Base-by-base conservation (phyloP, 2,888 invertebrate species). In the Pyrochroa serraticornis region DNA sequence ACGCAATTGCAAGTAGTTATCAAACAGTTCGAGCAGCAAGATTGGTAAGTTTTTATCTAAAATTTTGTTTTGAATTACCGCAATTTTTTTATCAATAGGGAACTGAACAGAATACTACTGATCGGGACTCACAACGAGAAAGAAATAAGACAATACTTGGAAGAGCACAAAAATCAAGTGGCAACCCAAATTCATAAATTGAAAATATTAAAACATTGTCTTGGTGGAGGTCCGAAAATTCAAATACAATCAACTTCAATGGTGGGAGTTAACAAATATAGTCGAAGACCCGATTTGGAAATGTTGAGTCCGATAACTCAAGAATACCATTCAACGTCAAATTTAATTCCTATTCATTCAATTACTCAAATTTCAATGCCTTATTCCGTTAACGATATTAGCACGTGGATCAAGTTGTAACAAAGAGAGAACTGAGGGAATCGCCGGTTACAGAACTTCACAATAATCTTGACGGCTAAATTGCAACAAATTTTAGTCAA, bases 401-500 rank as follows among this genome's bases (percentile, higher is more conserved):
- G 86, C 69, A 85, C 83, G 59, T 88, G 88, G 88, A 84, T 87
- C 73, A 82, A 81, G 71, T 85, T 87, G 82, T 82, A 81, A 80
- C 43, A 44, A 1, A 44, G 39, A 3, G 48, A 47, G 22, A 43
- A 42, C 3, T 35, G 7, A 37, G 46, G 45, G 62, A 64, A 50
- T 57, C 65, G 5, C 66, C 69, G 10, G 81, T 82, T 76, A 78
- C 77, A 65, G 82, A 83, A 35, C 81, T 86, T 45, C 87, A 87
- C 65, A 87, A 85, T 0, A 88, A 88, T 71, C 74, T 90, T 3
- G 89, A 89, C 71, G 46, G 87, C 87, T 32, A 82, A 88, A 62
- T 77, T 90, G 63, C 89, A 89, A 75, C 87, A 88, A 76, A 88
- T 89, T 77, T 77, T 90, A 48, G 86, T 87, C 0, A 85, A 87